phyloP scores from a whole-genome alignment of 2,797 vertebrate species.

The Nannoperca australis region DNA sequence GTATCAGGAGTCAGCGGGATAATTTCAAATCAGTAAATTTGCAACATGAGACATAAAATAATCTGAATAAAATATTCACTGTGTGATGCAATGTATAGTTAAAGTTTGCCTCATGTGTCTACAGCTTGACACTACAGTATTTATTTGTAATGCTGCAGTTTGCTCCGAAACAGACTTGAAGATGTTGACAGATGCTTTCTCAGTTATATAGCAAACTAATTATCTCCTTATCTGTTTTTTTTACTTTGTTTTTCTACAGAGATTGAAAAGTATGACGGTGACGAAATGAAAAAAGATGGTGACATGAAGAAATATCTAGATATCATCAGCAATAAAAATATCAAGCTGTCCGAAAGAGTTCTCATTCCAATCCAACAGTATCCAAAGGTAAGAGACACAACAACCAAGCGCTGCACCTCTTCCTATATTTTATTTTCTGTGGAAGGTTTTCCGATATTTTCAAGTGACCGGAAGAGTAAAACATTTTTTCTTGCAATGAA shows the following conservation, averaged over 20 bases:
- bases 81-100: slow-evolving; percentile 35
- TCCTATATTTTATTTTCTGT: neutral
- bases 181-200: slow-evolving; percentile 44
- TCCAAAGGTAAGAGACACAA: slow-evolving; percentile 92
- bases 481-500: slow-evolving; percentile 31
- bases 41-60: slow-evolving; percentile 39
- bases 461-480: neutral
- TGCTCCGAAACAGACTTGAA: slow-evolving; percentile 4
- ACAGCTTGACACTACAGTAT: slow-evolving; percentile 17
- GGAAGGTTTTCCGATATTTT: neutral
- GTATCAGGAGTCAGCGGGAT: slow-evolving; percentile 46
- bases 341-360: slow-evolving; percentile 97
- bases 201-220: slow-evolving; percentile 34
- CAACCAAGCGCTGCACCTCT: neutral
- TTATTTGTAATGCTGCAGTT: slow-evolving; percentile 21
- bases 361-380: slow-evolving; percentile 98
- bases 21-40: slow-evolving; percentile 60
- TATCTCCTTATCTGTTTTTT: slow-evolving; percentile 13
- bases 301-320: slow-evolving; percentile 98
- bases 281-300: slow-evolving; percentile 93
- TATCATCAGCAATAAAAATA: slow-evolving; percentile 99
- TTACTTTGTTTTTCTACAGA: slow-evolving; percentile 84
- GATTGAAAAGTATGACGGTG: slow-evolving; percentile 96
- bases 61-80: slow-evolving; percentile 30
- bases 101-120: slow-evolving; percentile 30